Evolutionary conservation across 2,888 invertebrate genomes (phyloP).

Genomic region (Druceiella hillmani): DNA sequence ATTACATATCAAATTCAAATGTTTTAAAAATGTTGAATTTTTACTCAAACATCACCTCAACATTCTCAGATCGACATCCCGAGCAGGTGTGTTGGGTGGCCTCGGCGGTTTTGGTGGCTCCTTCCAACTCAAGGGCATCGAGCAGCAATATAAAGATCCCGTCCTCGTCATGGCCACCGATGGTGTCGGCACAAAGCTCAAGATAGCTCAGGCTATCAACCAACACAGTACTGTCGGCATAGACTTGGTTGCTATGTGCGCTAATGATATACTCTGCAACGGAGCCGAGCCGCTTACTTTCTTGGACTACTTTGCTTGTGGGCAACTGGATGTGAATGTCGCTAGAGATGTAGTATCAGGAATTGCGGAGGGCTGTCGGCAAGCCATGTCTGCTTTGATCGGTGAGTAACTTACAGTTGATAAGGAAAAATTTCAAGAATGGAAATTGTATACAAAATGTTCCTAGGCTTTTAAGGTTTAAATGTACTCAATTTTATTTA

Average conservation of each 20-base stretch:
- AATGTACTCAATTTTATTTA: too few relatives aligned
- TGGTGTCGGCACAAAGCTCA: conserved; percentile 97
- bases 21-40: not conserved
- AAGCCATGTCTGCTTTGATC: conserved; percentile 79
- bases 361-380: conserved; percentile 76
- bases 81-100: conserved; percentile 66
- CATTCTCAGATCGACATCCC: conserved; percentile 62
- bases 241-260: conserved; percentile 98
- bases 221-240: conserved; percentile 81
- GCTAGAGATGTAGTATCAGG: conserved; percentile 71
- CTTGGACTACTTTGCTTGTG: conserved; percentile 93
- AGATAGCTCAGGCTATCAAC: conserved; percentile 77
- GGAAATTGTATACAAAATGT: too few relatives aligned
- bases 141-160: conserved; percentile 61
- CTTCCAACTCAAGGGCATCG: conserved; percentile 69
- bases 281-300: conserved; percentile 96
- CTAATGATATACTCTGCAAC: conserved; percentile 93
- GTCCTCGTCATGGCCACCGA: conserved; percentile 92
- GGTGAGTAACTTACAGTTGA: conserved; percentile 62
- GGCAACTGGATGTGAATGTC: conserved; percentile 64
- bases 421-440: too few relatives aligned
- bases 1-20: too few relatives aligned
- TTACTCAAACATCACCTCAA: not conserved
- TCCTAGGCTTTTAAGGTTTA: too few relatives aligned
- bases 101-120: conserved; percentile 88